phyloP scores from a whole-genome alignment of 2,113 vertebrate species.

The Numida meleagris region DNA sequence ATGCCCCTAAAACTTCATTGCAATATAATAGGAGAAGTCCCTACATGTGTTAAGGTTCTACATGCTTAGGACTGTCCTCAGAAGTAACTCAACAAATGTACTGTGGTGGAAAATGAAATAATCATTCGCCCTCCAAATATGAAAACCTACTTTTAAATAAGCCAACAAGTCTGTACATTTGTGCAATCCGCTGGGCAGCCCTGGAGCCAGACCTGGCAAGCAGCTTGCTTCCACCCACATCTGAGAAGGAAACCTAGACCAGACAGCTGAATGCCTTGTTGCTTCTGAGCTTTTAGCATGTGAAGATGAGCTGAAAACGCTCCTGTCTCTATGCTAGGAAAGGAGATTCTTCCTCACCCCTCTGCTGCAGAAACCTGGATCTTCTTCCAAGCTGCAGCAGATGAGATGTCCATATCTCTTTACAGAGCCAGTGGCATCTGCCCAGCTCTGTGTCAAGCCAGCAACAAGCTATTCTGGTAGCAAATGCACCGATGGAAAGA shows the following conservation, averaged over 20 bases:
- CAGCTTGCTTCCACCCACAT: not conserved
- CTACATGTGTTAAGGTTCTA: not conserved
- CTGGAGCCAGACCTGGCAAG: not conserved
- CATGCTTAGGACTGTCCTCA: not conserved
- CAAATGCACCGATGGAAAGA: not conserved
- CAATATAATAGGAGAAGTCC: not conserved
- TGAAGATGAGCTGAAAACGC: not conserved
- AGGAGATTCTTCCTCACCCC: not conserved
- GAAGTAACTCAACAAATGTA: not conserved
- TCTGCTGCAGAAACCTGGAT: not conserved
- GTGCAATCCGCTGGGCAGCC: not conserved
- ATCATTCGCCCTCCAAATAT: not conserved
- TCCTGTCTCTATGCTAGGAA: not conserved
- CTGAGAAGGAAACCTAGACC: not conserved
- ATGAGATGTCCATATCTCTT: not conserved
- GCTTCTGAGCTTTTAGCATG: not conserved
- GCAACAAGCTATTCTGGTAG: not conserved
- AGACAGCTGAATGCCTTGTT: fast-evolving
- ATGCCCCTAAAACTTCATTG: not conserved
- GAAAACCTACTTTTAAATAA: not conserved
- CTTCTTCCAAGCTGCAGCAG: not conserved
- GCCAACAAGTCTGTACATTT: not conserved
- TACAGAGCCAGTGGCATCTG: not conserved
- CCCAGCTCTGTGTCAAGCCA: not conserved
- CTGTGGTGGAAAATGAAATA: not conserved